These are phyloP conservation scores for Alauda arvensis DNA, from an alignment of 2,797 vertebrate species.

Conservation along the genomic window DNA sequence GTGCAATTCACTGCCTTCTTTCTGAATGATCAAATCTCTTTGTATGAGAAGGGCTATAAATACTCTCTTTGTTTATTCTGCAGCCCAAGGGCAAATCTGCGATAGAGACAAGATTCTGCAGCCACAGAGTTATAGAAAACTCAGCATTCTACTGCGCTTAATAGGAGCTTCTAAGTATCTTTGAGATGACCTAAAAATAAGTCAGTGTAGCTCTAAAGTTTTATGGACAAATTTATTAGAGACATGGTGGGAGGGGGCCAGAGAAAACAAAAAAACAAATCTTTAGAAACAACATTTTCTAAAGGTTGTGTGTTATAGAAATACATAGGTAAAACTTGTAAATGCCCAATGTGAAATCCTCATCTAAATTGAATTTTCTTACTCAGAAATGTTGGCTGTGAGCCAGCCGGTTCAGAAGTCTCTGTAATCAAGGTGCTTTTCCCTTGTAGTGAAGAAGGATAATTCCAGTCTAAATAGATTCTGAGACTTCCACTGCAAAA, in stretches of 20 bases:
- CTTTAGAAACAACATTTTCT: neutral
- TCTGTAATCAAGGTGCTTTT: neutral
- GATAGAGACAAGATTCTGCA: slow-evolving; percentile 35
- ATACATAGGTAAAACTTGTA: neutral
- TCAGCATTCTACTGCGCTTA: neutral
- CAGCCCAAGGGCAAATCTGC: slow-evolving; percentile 28
- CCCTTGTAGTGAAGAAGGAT: neutral
- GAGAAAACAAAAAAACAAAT: neutral
- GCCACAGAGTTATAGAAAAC: neutral
- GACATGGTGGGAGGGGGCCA: neutral
- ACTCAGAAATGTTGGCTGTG: neutral
- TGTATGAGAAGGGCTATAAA: slow-evolving; percentile 34
- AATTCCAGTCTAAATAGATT: neutral
- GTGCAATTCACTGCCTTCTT: neutral
- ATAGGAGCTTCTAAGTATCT: slow-evolving; percentile 33
- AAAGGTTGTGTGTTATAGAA: neutral
- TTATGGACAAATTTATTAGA: slow-evolving; percentile 9
- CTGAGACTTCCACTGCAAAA: neutral
- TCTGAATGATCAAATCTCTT: slow-evolving; percentile 43
- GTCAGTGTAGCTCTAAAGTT: neutral
- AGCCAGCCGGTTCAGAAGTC: neutral
- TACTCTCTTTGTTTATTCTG: slow-evolving; percentile 43
- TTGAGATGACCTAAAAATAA: slow-evolving; percentile 46
- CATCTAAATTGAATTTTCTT: neutral
- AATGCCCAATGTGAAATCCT: neutral